Evolutionary conservation across 2,888 invertebrate genomes (phyloP), one percentile per base, ranked within the genome.

Genomic region (Acronicta leporina): DNA sequence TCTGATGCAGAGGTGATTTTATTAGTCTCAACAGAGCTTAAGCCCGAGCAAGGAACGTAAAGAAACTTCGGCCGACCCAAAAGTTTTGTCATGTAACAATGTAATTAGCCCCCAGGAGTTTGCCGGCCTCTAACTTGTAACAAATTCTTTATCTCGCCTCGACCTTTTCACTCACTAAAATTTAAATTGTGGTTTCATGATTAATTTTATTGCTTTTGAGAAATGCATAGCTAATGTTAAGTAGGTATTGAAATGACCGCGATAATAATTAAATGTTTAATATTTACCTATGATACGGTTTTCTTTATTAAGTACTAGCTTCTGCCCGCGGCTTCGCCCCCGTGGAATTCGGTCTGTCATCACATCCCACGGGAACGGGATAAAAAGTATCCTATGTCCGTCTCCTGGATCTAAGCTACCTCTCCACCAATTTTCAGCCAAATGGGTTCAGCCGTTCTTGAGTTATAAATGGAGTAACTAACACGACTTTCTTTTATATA

Each of bases 31-130:
- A 82, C 83, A 84, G 87, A 86, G 85, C 83, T 82, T 81, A 80
- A 83, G 84, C 79, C 72, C 74, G 77, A 85, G 86, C 81, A 88
- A 88, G 87, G 88, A 91, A 88, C 88, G 88, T 85, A 87, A 91
- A 90, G 89, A 90, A 92, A 92, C 87, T 91, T 89, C 73, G 75
- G 79, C 81, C 87, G 87, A 90, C 91, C 90, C 92, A 87, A 92
- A 92, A 92, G 87, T 92, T 92, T 91, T 88, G 89, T 90, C 90
- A 89, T 90, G 90, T 91, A 88, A 92, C 93, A 91, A 91, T 88
- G 92, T 92, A 92, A 93, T 92, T 92, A 92, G 91, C 90, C 89
- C 87, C 83, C 77, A 85, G 89, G 90, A 88, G 87, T 84, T 83
- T 83, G 81, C 81, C 80, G 81, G 81, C 82, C 84, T 81, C 81